A percentile compares a stretch with the other conserved stretches of the same genome.
These are phyloP conservation scores for Coturnix japonica DNA, from an alignment of 2,113 vertebrate species.

Conservation along the genomic window DNA sequence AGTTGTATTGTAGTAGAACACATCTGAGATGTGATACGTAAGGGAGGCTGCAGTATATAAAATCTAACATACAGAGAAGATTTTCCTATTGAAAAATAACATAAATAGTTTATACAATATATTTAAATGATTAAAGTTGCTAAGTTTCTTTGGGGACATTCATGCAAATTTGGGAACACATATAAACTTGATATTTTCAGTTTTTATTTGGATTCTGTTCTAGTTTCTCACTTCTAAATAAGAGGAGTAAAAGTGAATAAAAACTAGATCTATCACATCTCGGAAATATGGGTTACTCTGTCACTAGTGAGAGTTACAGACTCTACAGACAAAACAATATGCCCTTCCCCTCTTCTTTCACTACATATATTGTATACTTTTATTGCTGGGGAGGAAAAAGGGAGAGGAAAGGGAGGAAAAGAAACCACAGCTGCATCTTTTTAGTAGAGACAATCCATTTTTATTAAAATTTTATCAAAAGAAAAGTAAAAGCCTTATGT, in stretches of 20 bases:
- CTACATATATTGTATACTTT: background rate
- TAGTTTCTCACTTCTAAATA: background rate
- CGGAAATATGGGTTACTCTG: background rate
- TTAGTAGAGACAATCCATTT: constrained; percentile 42
- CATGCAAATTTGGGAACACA: background rate
- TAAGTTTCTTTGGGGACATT: background rate
- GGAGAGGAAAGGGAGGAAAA: background rate
- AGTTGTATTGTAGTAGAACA: background rate
- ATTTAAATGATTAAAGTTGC: background rate
- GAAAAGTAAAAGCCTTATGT: constrained; percentile 6
- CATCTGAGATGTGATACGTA: background rate
- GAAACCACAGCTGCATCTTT: background rate
- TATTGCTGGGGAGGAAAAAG: background rate
- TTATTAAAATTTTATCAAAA: constrained; percentile 47
- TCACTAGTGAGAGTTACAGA: background rate
- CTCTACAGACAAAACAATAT: background rate
- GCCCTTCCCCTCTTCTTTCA: background rate
- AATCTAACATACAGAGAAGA: background rate
- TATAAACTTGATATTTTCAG: background rate
- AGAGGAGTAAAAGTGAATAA: background rate
- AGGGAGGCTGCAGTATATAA: background rate
- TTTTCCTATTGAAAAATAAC: background rate
- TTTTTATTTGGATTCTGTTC: background rate
- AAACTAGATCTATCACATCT: background rate
- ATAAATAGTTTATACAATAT: background rate